Conservation (phyloP, 2,113 vertebrate species). For the Phalacrocorax aristotelis region DNA sequence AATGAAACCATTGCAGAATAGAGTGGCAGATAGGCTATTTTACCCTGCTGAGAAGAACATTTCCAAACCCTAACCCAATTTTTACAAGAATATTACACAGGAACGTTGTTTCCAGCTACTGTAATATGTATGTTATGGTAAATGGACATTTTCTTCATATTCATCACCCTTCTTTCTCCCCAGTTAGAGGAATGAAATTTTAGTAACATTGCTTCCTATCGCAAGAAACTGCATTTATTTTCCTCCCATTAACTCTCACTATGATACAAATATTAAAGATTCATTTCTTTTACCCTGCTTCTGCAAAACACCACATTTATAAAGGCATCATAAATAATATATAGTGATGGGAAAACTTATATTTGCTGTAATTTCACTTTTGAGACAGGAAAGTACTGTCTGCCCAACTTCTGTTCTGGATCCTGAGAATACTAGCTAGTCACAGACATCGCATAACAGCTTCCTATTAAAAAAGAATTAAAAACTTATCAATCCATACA, state of each 20-base stretch:
- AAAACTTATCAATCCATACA: not conserved
- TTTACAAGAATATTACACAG: not conserved
- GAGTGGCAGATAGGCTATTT: not conserved
- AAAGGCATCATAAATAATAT: conserved; percentile 49
- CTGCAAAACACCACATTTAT: conserved; percentile 26
- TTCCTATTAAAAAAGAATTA: not conserved
- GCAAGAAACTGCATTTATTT: not conserved
- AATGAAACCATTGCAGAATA: not conserved
- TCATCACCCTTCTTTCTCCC: not conserved
- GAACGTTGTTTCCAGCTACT: not conserved
- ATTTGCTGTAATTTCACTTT: conserved; percentile 35
- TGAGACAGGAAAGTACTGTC: not conserved
- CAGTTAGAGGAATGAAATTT: not conserved
- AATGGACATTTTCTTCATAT: not conserved
- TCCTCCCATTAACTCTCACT: conserved; percentile 8
- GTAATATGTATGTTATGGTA: not conserved
- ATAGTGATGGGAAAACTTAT: conserved; percentile 9
- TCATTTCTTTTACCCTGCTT: conserved; percentile 47
- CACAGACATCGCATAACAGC: not conserved
- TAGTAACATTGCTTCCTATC: not conserved
- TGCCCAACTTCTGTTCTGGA: not conserved
- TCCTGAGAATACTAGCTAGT: not conserved
- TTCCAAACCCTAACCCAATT: not conserved
- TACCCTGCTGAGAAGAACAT: not conserved
- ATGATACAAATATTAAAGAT: conserved; percentile 51